Evolutionary conservation across 2,797 vertebrate genomes (phyloP).

Genomic region (Adelosebastes latens): DNA sequence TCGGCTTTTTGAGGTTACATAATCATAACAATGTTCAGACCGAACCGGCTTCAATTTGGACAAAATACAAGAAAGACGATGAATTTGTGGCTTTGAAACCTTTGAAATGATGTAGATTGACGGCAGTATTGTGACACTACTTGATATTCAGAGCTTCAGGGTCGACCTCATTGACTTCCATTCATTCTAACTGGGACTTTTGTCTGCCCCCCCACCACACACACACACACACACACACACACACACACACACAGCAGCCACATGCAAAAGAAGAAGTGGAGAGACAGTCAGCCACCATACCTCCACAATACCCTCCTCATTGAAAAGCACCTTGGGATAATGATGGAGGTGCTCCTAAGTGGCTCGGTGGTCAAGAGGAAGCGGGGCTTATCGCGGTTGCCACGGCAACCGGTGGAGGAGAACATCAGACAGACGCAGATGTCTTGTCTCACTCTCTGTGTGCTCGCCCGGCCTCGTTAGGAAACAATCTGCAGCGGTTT

Average conservation of each 20-base stretch:
- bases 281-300: slow-evolving; percentile 2
- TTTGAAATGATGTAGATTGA: not conserved
- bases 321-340: slow-evolving; percentile 63
- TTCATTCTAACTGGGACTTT: not conserved
- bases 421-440: slow-evolving; percentile 48
- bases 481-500: slow-evolving; percentile 58
- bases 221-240: not conserved
- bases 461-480: slow-evolving; percentile 45
- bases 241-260: not conserved
- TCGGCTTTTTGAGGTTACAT: not conserved
- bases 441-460: slow-evolving; percentile 24
- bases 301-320: slow-evolving; percentile 25
- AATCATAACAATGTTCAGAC: not conserved
- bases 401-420: slow-evolving; percentile 40
- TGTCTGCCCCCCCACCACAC: not conserved
- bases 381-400: slow-evolving; percentile 43
- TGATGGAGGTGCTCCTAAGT: slow-evolving; percentile 62
- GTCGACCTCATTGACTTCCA: slow-evolving; percentile 18
- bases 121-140: not conserved
- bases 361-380: slow-evolving; percentile 66
- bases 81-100: not conserved
- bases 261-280: not conserved
- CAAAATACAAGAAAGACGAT: not conserved
- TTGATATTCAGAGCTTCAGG: slow-evolving; percentile 33
- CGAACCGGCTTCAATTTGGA: not conserved